Conservation (phyloP, 2,797 vertebrate genomes). For the Dryobates pubescens region DNA sequence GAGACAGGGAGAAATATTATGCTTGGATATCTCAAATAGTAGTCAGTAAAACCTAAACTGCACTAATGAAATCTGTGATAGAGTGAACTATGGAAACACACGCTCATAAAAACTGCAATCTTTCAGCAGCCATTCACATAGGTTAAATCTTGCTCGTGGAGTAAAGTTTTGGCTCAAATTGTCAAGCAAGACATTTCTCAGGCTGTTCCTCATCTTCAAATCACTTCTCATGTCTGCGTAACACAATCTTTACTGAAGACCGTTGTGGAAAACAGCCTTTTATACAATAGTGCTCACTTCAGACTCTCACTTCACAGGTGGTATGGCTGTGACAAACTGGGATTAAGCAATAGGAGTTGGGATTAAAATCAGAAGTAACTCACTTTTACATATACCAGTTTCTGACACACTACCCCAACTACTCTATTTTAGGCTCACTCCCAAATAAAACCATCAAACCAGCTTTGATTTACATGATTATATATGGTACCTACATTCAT, state of each 20-base stretch:
- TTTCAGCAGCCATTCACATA: background rate
- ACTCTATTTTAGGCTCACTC: background rate
- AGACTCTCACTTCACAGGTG: background rate
- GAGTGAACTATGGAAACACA: background rate
- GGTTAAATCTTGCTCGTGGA: background rate
- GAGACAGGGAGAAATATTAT: background rate
- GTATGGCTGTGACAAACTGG: background rate
- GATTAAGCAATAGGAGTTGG: background rate
- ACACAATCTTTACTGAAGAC: background rate
- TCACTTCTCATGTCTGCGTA: background rate
- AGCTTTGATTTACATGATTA: background rate
- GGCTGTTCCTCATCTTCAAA: background rate
- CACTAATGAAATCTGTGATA: background rate
- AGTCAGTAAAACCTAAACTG: background rate
- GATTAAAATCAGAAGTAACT: background rate
- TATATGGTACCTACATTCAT: background rate
- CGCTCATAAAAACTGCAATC: fast-evolving
- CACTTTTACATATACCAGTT: background rate
- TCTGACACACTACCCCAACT: background rate
- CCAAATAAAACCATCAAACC: background rate
- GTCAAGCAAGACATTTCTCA: background rate
- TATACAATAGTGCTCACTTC: background rate
- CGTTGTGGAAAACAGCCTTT: background rate
- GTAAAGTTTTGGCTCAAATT: background rate
- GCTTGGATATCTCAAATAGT: background rate